Evolutionary conservation across 2,888 invertebrate species (phyloP), one percentile per base, ranked within the genome.

Genomic region (Torymus texanus): DNA sequence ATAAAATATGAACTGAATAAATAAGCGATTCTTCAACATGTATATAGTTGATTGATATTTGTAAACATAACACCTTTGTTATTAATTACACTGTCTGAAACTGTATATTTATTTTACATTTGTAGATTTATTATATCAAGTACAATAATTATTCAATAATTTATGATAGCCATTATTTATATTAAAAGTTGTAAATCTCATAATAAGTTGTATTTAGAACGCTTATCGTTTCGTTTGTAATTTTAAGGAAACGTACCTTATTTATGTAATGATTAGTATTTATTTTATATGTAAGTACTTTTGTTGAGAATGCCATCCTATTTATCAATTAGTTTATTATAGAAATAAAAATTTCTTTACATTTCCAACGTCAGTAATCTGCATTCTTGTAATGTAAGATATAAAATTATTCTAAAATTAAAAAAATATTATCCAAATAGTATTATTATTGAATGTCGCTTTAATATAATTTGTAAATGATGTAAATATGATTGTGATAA

Each of bases 11-110:
- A 75, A 78, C 70, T 72, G 58, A 62, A 29, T 75, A 75, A 81
- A 71, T 67, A 24, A 71, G 56, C 59, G 62, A 71, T 62, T 72
- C 61, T 74, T 51, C 59, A 73, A 81, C n/a, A 76, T 81, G 79
- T 81, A 81, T 29, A 81, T 81, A 81, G 76, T 65, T 76, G 41
- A 76, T 41, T 74, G 24, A 76, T 71, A 81, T 79, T 81, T 79
- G 76, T 76, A 79, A 79, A 70, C 73, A 68, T 29, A 70, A 76
- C 63, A 63, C 66, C 55, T 81, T 78, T 81, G 78, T 81, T 80
- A 74, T 80, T 71, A 62, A 78, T 67, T 71, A 79, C 10, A 75
- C 12, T 72, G 21, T 68, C 56, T 76, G 58, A 59, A 80, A 76
- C 68, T 56, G 62, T 73, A 79, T 14, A 16, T 18, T 71, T 55